Evolutionary conservation across 2,888 invertebrate genomes (phyloP).

Genomic region (Hypolimnas misippus): DNA sequence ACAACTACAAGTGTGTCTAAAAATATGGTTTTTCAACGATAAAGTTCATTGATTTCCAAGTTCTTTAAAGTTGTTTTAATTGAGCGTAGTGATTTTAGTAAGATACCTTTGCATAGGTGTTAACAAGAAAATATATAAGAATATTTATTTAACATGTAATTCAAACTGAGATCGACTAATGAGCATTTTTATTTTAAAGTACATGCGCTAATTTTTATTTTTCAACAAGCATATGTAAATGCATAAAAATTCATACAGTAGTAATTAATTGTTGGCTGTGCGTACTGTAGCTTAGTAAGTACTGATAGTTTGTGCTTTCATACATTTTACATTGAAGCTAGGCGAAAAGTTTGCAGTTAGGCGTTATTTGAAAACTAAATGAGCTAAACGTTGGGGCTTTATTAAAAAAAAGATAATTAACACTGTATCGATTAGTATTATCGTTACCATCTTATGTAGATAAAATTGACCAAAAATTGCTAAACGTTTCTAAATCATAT

Average conservation of each 20-base stretch:
- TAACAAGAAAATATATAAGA: constrained; percentile 57
- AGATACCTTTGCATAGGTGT: constrained; percentile 48
- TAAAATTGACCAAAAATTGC: constrained; percentile 77
- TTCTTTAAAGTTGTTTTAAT: constrained; percentile 53
- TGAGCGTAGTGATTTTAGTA: constrained; percentile 63
- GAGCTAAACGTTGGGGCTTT: constrained; percentile 21
- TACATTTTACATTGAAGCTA: constrained; percentile 13
- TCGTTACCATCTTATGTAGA: constrained; percentile 67
- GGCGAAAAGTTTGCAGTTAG: constrained; percentile 22
- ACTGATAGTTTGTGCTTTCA: constrained; percentile 32
- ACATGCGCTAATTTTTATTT: constrained; percentile 17
- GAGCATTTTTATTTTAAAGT: constrained; percentile 52
- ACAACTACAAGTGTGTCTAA: constrained; percentile 77
- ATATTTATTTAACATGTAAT: constrained; percentile 55
- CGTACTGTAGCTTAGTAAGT: constrained; percentile 23
- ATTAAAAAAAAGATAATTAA: constrained; percentile 36
- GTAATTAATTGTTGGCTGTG: constrained; percentile 22
- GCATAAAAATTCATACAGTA: constrained; percentile 18
- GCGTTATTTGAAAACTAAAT: constrained; percentile 20
- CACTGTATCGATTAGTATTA: constrained; percentile 62
- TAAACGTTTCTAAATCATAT: constrained; percentile 60
- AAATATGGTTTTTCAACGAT: constrained; percentile 76
- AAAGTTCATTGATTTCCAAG: constrained; percentile 58
- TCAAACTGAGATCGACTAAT: constrained; percentile 67
- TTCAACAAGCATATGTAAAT: constrained; percentile 19